phyloP scores from a whole-genome alignment of 2,113 vertebrate genomes.

The Scartelaos histophorus region DNA sequence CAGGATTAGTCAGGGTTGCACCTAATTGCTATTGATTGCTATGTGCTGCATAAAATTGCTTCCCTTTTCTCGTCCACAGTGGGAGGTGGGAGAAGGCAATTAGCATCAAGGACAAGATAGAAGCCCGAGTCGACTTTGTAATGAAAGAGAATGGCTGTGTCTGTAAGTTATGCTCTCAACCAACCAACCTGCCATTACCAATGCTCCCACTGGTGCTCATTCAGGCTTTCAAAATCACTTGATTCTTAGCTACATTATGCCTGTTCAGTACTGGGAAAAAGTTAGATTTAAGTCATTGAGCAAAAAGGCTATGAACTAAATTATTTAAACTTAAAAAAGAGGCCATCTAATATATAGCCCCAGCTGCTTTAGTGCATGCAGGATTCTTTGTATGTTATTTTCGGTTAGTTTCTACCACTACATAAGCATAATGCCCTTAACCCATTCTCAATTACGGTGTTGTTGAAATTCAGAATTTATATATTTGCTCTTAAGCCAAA shows the following conservation, averaged over 20 bases:
- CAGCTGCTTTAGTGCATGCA: neutral
- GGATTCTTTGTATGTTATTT: neutral
- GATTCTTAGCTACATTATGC: constrained; percentile 15
- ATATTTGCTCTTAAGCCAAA: neutral
- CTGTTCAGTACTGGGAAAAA: neutral
- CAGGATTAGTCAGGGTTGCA: constrained; percentile 89
- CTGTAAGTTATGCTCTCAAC: constrained; percentile 70
- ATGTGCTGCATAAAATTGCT: constrained; percentile 94
- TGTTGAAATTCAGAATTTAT: neutral
- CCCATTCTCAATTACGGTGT: too few relatives aligned
- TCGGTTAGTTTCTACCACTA: neutral
- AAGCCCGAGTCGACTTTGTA: constrained; percentile 74
- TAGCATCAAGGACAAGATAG: constrained; percentile 83
- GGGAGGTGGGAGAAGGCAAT: constrained; percentile 85
- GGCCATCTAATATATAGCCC: neutral
- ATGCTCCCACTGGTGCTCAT: constrained; percentile 26
- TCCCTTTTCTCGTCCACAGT: constrained; percentile 79
- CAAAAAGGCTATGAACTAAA: neutral
- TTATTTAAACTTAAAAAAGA: too few relatives aligned
- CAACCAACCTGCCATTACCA: constrained; percentile 45
- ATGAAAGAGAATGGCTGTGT: constrained; percentile 84
- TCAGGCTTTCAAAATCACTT: constrained; percentile 10
- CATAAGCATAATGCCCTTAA: too few relatives aligned
- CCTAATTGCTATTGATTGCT: constrained; percentile 96
- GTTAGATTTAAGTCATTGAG: neutral